A percentile compares a stretch with the other conserved stretches of the same genome.
These are phyloP conservation scores for Balaenoptera acutorostrata DNA, from an alignment of 2,113 vertebrate species.

Conservation along the genomic window DNA sequence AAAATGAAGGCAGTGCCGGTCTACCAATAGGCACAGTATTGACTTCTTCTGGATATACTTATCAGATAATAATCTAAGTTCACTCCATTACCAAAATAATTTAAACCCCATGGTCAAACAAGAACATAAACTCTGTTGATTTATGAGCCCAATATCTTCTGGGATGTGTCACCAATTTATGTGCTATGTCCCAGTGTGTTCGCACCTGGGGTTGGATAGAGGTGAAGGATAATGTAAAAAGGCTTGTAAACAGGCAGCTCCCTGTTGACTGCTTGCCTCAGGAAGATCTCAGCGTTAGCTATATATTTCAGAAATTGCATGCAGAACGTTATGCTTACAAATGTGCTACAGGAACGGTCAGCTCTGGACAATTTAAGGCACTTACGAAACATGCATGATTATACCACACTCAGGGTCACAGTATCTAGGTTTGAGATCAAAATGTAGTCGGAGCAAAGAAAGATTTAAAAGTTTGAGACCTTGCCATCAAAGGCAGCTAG, in stretches of 20 bases:
- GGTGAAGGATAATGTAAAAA: constrained; percentile 25
- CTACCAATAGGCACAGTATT: not conserved
- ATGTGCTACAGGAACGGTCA: not conserved
- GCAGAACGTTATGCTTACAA: not conserved
- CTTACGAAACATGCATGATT: not conserved
- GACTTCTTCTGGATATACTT: not conserved
- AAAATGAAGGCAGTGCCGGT: not conserved
- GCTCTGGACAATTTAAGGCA: not conserved
- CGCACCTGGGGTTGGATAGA: not conserved
- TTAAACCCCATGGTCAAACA: not conserved
- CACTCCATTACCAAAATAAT: constrained; percentile 17
- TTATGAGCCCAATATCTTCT: not conserved
- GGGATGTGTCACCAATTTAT: constrained; percentile 1
- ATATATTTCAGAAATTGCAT: constrained; percentile 4
- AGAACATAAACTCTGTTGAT: constrained; percentile 2
- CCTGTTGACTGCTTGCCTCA: not conserved
- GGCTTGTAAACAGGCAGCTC: not conserved
- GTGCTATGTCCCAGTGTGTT: not conserved
- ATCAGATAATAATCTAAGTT: constrained; percentile 24
- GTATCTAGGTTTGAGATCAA: not conserved
- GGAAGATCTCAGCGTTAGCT: not conserved
- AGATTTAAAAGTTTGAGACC: not conserved
- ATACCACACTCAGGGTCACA: not conserved
- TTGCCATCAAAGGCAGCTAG: not conserved
- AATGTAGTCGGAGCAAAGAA: not conserved